Evolutionary conservation across 2,797 vertebrate genomes (phyloP).

Genomic region (Brachyalestes nurse): DNA sequence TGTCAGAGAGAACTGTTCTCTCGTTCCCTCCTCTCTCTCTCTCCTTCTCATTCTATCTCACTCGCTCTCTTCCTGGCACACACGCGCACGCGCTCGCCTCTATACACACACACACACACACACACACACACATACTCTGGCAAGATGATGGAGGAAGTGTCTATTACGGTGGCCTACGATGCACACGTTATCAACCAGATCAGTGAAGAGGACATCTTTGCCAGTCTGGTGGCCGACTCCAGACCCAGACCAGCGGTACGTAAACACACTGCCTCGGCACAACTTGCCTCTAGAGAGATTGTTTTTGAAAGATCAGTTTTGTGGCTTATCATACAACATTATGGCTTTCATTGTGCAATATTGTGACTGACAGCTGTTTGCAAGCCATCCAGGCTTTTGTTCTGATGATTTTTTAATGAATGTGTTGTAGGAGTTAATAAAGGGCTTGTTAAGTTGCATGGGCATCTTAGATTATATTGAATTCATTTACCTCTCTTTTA

Average conservation of each 20-base stretch:
- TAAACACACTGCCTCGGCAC: slow-evolving; percentile 48
- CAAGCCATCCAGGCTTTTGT: neutral
- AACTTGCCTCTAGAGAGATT: neutral
- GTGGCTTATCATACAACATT: neutral
- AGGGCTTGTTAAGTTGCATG: too few relatives aligned
- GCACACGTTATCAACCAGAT: slow-evolving; percentile 94
- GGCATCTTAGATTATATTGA: too few relatives aligned
- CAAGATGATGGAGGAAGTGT: slow-evolving; percentile 98
- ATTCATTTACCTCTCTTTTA: neutral
- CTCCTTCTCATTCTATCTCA: slow-evolving; percentile 1
- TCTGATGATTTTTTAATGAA: too few relatives aligned
- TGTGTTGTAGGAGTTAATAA: neutral
- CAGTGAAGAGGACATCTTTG: slow-evolving; percentile 89
- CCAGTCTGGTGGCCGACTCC: slow-evolving; percentile 89
- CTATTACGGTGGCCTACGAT: slow-evolving; percentile 93
- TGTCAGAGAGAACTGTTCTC: slow-evolving; percentile 65
- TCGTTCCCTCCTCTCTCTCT: slow-evolving; percentile 34
- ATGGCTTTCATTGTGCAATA: neutral
- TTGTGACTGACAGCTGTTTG: neutral
- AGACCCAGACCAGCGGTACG: slow-evolving; percentile 92
- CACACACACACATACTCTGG: slow-evolving; percentile 7
- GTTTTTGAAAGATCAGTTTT: neutral
- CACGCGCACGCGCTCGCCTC: neutral
- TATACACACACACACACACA: neutral
- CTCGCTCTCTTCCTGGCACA: slow-evolving; percentile 23